Conservation (phyloP, 1,140 invertebrate genomes). For the Magallana angulata region DNA sequence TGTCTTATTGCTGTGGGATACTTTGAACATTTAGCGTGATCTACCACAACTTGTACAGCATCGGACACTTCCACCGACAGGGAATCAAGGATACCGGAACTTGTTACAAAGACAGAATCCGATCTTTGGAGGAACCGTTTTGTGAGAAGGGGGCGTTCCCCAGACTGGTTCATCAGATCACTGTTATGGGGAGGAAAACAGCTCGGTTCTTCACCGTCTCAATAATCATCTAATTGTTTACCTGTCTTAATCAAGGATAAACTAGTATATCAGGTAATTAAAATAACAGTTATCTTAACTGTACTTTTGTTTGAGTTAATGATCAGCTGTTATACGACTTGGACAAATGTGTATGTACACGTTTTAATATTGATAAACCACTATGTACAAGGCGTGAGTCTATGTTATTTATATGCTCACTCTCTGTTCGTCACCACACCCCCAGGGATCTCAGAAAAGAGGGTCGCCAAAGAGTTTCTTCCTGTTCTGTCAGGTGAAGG, state of each 20-base stretch:
- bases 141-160: slow-evolving; percentile 10
- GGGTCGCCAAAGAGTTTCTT: no score
- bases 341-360: no score
- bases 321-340: no score
- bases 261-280: not conserved
- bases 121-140: not conserved
- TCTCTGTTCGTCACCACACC: no score
- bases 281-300: no score
- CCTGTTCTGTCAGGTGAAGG: no score
- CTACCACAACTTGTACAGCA: not conserved
- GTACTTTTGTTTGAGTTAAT: no score
- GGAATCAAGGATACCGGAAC: not conserved
- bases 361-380: no score
- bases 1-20: slow-evolving; percentile 1
- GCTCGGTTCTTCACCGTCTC: not conserved
- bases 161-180: not conserved
- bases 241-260: not conserved
- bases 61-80: not conserved
- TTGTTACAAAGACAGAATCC: not conserved
- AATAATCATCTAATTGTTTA: not conserved
- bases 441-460: no score
- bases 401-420: no score
- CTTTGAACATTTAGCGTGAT: not conserved
- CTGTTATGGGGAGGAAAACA: not conserved
- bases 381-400: no score